A percentile compares a stretch with the other conserved stretches of the same genome.
Conservation (phyloP, 2,113 vertebrate species). For the Colossoma macropomum region DNA sequence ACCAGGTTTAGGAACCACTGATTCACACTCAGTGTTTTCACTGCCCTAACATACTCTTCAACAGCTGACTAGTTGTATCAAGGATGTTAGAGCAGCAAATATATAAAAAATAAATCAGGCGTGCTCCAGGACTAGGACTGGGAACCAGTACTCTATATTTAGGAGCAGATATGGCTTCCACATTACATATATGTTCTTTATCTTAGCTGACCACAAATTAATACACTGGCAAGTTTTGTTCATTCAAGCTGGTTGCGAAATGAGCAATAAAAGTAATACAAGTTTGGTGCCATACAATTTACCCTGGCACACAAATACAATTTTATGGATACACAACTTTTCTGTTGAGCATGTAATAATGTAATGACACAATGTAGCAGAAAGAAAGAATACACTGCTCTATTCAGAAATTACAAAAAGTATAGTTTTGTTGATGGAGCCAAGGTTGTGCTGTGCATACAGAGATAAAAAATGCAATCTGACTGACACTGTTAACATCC, state of each 20-base stretch:
- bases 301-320: background rate
- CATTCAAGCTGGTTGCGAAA: background rate
- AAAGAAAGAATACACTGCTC: background rate
- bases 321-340: background rate
- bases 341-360: background rate
- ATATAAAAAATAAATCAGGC: background rate
- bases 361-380: background rate
- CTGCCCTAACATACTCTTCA: background rate
- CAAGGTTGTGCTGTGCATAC: background rate
- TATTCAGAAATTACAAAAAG: constrained; percentile 14
- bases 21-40: too few relatives aligned
- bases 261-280: background rate
- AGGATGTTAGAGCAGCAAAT: too few relatives aligned
- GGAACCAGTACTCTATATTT: background rate
- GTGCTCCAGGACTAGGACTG: background rate
- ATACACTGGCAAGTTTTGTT: background rate
- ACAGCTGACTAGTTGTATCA: background rate
- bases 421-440: background rate
- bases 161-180: background rate
- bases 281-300: background rate
- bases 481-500: constrained; percentile 5
- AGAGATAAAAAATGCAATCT: background rate
- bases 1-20: too few relatives aligned
- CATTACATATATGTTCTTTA: background rate
- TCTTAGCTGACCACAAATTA: background rate